Evolutionary conservation across 2,888 invertebrate genomes (phyloP), one percentile per base, ranked within the genome.

Genomic region (Rhagium mordax): DNA sequence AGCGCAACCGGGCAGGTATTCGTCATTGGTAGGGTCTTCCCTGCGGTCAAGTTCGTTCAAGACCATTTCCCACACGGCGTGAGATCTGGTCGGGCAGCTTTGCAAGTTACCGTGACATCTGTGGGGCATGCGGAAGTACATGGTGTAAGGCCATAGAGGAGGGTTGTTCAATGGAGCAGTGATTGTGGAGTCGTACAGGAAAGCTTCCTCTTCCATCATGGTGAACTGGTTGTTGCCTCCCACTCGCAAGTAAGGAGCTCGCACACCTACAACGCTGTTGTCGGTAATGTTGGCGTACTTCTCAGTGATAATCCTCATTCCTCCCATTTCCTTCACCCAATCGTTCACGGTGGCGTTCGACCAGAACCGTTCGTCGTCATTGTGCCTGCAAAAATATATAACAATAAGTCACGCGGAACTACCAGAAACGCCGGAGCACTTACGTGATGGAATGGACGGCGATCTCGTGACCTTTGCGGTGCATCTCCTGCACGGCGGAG

Each of bases 61-160:
- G 47, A 97, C 96, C 96, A 97, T 96, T 88, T 97, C 97, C 97
- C 97, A 97, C 47, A 97, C 96, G 60, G 97, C 96, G 88, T 97
- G 97, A 78, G 95, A 95, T 85, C 96, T 93, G 1, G 96, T 96
- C 10, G 96, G 96, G 86, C 96, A 97, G 86, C 93, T 95, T 87
- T 97, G 97, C 72, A 96, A 89, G 88, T 97, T 97, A 76, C 97
- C 97, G 86, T 97, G 96, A 85, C 98, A 98, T 74, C 95, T 92
- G 88, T 97, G 97, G 0, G 97, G 96, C 95, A 98, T 96, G 84
- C 96, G 93, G 92, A 97, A 98, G 91, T 98, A 98, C 94, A 98
- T 95, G 71, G 98, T 98, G 91, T 98, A 98, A 2, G 98, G 98
- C 98, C 98, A 98, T 79, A 97, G 92, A 66, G 97, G 97, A 18